A percentile compares a stretch with the other conserved stretches of the same genome.
Conservation (phyloP, 64 coral and sea anemone species). For the Actinia tenebrosa region DNA sequence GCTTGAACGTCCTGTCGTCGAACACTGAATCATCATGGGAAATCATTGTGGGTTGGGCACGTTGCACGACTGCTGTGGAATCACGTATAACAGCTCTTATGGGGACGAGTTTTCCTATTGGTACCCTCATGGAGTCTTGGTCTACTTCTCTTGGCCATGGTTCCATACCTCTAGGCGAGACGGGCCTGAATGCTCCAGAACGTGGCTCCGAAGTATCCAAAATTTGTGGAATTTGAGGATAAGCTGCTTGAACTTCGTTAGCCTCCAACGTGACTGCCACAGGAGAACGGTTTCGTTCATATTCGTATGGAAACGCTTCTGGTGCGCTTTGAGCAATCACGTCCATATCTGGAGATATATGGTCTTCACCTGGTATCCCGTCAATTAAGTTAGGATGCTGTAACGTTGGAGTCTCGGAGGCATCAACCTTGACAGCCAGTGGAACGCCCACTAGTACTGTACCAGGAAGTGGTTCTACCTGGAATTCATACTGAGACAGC, state of each 20-base stretch:
- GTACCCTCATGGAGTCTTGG: neutral
- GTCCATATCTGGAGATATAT: slow-evolving; percentile 14
- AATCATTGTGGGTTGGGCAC: slow-evolving; percentile 1
- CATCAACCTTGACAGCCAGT: slow-evolving; percentile 18
- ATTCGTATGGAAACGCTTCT: neutral
- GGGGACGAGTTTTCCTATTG: slow-evolving; percentile 20
- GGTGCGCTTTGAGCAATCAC: neutral
- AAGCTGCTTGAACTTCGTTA: neutral
- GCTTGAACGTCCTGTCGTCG: neutral
- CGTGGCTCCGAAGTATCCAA: neutral
- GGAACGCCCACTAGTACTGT: slow-evolving; percentile 19
- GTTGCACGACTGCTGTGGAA: neutral
- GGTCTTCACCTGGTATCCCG: neutral
- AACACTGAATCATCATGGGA: slow-evolving; percentile 1
- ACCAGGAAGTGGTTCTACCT: slow-evolving; percentile 13
- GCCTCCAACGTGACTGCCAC: slow-evolving; percentile 1
- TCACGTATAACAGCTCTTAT: slow-evolving; percentile 27
- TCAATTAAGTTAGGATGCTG: slow-evolving; percentile 13
- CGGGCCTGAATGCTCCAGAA: neutral
- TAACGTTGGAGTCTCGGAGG: slow-evolving; percentile 2
- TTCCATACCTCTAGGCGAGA: neutral
- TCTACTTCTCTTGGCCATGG: neutral
- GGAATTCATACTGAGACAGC: slow-evolving; percentile 7
- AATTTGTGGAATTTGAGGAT: neutral
- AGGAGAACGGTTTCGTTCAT: slow-evolving; percentile 13